Conservation (phyloP, 2,113 vertebrate species). For the Menidia beryllina region DNA sequence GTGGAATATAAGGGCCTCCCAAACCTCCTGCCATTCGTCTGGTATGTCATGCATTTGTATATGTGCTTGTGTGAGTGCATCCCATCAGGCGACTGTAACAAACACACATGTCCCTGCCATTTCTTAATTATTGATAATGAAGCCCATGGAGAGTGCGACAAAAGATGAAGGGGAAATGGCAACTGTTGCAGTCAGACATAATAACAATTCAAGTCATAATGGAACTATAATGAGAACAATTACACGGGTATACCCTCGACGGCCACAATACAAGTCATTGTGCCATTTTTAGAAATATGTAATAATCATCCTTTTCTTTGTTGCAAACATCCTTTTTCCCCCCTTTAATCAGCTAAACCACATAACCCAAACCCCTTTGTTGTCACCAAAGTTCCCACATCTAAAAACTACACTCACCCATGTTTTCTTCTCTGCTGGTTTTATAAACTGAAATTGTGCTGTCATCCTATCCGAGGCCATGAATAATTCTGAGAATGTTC, state of each 20-base stretch:
- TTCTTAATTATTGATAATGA: conserved; percentile 83
- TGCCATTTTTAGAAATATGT: conserved; percentile 27
- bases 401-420: conserved; percentile 30
- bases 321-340: conserved; percentile 27
- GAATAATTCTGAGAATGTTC: conserved; percentile 56
- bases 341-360: conserved; percentile 22
- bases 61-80: conserved; percentile 15
- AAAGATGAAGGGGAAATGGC: conserved; percentile 71
- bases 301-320: conserved; percentile 36
- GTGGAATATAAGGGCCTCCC: conserved; percentile 47
- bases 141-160: conserved; percentile 66
- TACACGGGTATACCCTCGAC: conserved; percentile 49
- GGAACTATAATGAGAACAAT: conserved; percentile 70
- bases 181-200: conserved; percentile 69
- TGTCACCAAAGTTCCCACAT: conserved; percentile 25
- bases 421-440: conserved; percentile 39
- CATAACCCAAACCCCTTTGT: conserved; percentile 25
- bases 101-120: conserved; percentile 70
- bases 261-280: conserved; percentile 49
- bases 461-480: conserved; percentile 36
- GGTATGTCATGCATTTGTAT: conserved; percentile 9
- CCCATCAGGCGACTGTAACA: conserved; percentile 64
- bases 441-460: conserved; percentile 34
- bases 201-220: conserved; percentile 66
- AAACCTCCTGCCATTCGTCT: conserved; percentile 48